These are phyloP conservation scores for Scytalopus superciliaris DNA, from an alignment of 2,113 vertebrate species.

Conservation along the genomic window DNA sequence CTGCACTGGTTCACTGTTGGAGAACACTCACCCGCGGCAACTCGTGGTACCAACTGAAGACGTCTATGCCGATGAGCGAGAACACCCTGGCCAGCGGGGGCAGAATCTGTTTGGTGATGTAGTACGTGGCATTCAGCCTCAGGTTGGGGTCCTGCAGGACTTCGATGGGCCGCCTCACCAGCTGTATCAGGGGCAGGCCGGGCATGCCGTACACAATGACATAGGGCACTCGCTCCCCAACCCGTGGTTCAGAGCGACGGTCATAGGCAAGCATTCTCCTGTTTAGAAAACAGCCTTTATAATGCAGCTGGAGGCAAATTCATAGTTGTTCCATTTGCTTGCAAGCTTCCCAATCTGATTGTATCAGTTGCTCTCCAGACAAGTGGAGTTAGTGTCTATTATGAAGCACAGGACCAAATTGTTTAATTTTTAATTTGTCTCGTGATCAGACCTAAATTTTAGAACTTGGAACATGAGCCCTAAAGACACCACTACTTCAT, in stretches of 20 bases:
- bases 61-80: conserved; percentile 93
- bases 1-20: accelerated
- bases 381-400: neutral
- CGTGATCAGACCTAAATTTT: neutral
- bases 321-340: neutral
- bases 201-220: conserved; percentile 91
- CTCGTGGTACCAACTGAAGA: conserved; percentile 95
- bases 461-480: neutral
- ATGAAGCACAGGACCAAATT: neutral
- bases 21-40: conserved; percentile 85
- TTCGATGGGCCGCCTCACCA: conserved; percentile 89
- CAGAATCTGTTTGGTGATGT: conserved; percentile 96
- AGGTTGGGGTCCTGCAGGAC: conserved; percentile 87
- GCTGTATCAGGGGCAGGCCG: conserved; percentile 93
- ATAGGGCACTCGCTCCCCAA: conserved; percentile 94
- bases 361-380: conserved; percentile 25
- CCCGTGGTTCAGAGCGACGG: conserved; percentile 90
- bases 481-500: neutral
- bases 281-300: conserved; percentile 3
- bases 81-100: conserved; percentile 91
- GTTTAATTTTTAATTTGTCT: neutral
- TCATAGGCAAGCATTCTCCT: conserved; percentile 92
- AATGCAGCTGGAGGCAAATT: neutral
- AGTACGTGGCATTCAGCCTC: conserved; percentile 91
- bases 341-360: neutral